Base-by-base conservation (phyloP, 2,113 vertebrate genomes). In the Illadopsis cleaveri region DNA sequence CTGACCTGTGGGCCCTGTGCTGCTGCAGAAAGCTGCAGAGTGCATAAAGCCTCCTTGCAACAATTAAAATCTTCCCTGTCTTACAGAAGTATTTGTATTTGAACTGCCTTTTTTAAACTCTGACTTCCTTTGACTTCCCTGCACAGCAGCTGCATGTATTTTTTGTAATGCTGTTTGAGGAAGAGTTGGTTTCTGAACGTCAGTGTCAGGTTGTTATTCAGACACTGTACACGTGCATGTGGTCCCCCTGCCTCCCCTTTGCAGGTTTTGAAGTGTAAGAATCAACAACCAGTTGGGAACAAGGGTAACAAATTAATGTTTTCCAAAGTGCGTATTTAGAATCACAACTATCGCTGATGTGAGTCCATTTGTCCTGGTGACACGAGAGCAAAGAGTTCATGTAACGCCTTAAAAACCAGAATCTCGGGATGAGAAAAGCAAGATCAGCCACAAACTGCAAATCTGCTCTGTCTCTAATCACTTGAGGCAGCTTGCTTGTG, bases 311-410 rank as follows among this genome's bases (percentile, higher is more conserved):
- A 93, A 61, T 45, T 5, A 12, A 1, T 40, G 50, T 62, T 89
- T 95, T 82, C 42, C 62, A 42, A 33, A 77, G 50, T 3, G 1
- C 42, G 2, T 71, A 5, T 82, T 94, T 72, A 86, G 66, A 72
- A 57, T 56, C 0, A 0, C 31, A 81, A 1, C 19, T 64, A 0
- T 48, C 0, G 0, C 40, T 69, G 11, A 17, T 5, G 1, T 17
- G 64, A 51, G 37, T 53, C 54, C 37, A 17, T 50, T 48, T 48
- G 40, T 57, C 13, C 50, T 0, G 3, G 31, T 44, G 79, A 60
- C 27, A 23, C 1, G 0, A 58, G 5, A 57, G 33, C 5, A 15
- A 42, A 47, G 40, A 19, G 11, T 62, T 82, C 16, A 11, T 35
- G 20, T 47, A 60, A 35, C 2, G 11, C 44, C 42, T 69, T 53